These are phyloP conservation scores for Leucopsar rothschildi DNA, from an alignment of 2,113 vertebrate genomes.

Conservation along the genomic window DNA sequence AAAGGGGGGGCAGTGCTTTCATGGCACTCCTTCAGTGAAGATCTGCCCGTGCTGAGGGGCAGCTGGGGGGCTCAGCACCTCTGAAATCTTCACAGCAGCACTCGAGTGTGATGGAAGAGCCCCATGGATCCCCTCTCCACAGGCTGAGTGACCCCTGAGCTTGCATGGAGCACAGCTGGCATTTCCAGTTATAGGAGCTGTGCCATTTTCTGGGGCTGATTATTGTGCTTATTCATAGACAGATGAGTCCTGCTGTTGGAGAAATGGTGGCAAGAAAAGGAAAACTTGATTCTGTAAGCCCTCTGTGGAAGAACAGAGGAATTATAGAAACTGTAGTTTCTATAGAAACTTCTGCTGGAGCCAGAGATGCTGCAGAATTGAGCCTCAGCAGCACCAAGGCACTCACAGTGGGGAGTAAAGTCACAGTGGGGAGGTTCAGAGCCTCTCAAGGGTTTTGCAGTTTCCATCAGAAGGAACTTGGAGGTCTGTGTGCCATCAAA, in stretches of 20 bases:
- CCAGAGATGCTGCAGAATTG: not conserved
- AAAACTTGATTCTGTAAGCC: not conserved
- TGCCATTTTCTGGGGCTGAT: not conserved
- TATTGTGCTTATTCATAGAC: rapidly evolving
- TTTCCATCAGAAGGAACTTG: not conserved
- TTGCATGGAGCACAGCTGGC: not conserved
- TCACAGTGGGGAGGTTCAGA: not conserved
- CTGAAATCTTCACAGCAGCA: not conserved
- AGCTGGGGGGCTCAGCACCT: not conserved
- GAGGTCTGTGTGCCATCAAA: not conserved
- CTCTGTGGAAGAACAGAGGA: not conserved
- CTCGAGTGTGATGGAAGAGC: not conserved
- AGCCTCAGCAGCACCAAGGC: not conserved
- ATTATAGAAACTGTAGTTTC: not conserved
- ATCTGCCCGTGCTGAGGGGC: not conserved
- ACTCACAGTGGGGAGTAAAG: not conserved
- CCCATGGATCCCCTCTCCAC: not conserved
- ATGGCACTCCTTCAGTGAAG: not conserved
- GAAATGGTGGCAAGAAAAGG: not conserved
- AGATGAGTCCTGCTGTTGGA: not conserved
- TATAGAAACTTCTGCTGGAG: not conserved
- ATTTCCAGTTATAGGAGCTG: not conserved
- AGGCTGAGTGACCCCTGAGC: not conserved
- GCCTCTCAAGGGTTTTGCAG: not conserved
- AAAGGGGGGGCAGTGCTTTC: not conserved